A percentile compares a stretch with the other conserved stretches of the same genome.
These are phyloP conservation scores for Calameuta filiformis DNA, from an alignment of 2,888 invertebrate species.

Conservation along the genomic window DNA sequence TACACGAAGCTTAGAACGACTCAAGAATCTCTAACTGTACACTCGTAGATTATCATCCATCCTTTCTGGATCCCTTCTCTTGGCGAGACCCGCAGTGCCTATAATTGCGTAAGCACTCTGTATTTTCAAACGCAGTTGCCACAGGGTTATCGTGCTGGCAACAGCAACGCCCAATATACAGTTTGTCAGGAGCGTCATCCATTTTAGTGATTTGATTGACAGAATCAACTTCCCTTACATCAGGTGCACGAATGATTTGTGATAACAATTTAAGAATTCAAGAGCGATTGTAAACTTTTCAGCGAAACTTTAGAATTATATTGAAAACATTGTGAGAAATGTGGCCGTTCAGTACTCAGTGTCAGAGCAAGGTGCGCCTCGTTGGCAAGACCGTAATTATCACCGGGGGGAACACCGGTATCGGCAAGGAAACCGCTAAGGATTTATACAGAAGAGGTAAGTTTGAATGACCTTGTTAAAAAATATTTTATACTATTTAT, in stretches of 20 bases:
- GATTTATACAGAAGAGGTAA: slow-evolving; percentile 60
- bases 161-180: not conserved
- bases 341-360: slow-evolving; percentile 50
- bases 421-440: slow-evolving; percentile 58
- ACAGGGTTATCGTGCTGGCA: not conserved
- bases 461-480: not conserved
- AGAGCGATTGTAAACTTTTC: not conserved
- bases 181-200: too few species aligned
- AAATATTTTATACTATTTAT: not conserved
- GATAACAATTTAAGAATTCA: not conserved
- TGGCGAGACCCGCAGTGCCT: not conserved
- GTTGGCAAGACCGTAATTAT: slow-evolving; percentile 56
- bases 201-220: not conserved
- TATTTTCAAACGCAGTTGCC: not conserved
- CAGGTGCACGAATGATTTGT: too few species aligned
- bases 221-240: not conserved
- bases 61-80: not conserved
- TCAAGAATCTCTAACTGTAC: not conserved
- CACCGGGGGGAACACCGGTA: slow-evolving; percentile 64
- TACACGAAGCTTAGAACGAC: not conserved
- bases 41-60: not conserved
- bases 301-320: not conserved
- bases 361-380: slow-evolving; percentile 65
- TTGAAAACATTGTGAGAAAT: slow-evolving; percentile 25
- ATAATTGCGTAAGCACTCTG: not conserved